Evolutionary conservation across 2,888 invertebrate species (phyloP), one percentile per base, ranked within the genome.

Genomic region (Drosophila algonquin): DNA sequence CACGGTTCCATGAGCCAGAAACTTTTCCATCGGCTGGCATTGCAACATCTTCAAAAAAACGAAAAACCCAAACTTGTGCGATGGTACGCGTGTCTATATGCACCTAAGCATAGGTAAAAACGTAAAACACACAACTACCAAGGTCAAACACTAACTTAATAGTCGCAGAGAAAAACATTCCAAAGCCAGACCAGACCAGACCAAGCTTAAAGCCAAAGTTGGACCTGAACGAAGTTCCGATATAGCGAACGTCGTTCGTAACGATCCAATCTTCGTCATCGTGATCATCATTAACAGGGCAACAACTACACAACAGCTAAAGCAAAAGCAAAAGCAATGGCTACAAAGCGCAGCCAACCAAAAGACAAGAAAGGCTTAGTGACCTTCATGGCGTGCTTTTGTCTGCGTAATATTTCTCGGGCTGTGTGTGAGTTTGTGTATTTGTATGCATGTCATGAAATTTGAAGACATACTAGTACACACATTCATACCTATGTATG

Each of bases 281-380:
- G 54, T 68, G 58, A 74, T 59, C 74, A 74, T 74, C 70, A 75
- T 82, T 80, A 82, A 73, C 71, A 80, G 63, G 55, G 63, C 77
- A 72, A 61, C 81, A 63, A 48, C 57, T 69, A 44, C 59, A 52
- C 27, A 27, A 27, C 47, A 32, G 51, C 52, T 46, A 9, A 52
- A 47, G 50, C 58, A 24, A 35, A 35, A 61, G n/a, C 63, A 63
- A 32, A 46, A 62, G 40, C 61, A 51, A 50, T 40, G 57, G 63
- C 72, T 72, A 69, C 74, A 76, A 78, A 75, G 50, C 35, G 73
- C 73, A 69, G 69, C 74, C 76, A 79, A 71, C 74, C 75, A 80
- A 80, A 80, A 85, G 80, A 85, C 83, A 84, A 86, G 83, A 84
- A 84, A 84, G 83, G 84, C 83, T 84, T 86, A 84, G 83, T 84